Base-by-base conservation (phyloP, 2,113 vertebrate genomes). In the Paramormyrops kingsleyae region DNA sequence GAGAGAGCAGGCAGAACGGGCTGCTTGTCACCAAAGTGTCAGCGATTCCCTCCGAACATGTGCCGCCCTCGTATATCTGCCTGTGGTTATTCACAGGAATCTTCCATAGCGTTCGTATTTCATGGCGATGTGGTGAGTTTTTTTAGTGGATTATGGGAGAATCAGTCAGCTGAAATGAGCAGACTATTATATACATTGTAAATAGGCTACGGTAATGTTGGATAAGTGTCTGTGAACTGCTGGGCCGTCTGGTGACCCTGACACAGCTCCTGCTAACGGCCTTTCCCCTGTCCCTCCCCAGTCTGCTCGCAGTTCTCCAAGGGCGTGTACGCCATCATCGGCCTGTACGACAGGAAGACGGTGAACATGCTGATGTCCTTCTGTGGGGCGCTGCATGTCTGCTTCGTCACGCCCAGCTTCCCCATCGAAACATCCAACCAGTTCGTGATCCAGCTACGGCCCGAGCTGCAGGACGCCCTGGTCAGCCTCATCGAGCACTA, bases 281-380 rank as follows among this genome's bases (percentile, higher is more conserved):
- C n/a, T 13, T 27, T 35, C 12, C 47, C 84, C 46, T 13, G 7
- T n/a, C 49, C 27, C 59, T 9, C 44, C 39, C 39, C 5, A 87
- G 98, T 99, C 95, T 99, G 98, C 93, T 99, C 99, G 0, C 99
- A 99, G 97, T 99, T 99, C 95, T 98, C 98, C 92, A 99, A 99
- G 94, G 99, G 99, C 3, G 99, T 99, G 92, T 99, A 99, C 0
- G 98, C 98, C 96, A 99, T 99, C 95, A 99, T 99, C n/a, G 99
- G 99, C 4, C 97, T 99, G 92, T 99, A 99, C 0, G 99, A 99
- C 95, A 95, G 97, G 91, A 97, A 97, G 93, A 99, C 99, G 0
- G 99, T 99, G 91, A 99, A 99, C 96, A 99, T 99, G 97, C 97
- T 99, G 88, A 99, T 98, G 2, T 99, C 99, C 44, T 99, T 99